A percentile compares a stretch with the other conserved stretches of the same genome.
Conservation (phyloP, 92 coral and sea anemone genomes). For the Muricea muricata region DNA sequence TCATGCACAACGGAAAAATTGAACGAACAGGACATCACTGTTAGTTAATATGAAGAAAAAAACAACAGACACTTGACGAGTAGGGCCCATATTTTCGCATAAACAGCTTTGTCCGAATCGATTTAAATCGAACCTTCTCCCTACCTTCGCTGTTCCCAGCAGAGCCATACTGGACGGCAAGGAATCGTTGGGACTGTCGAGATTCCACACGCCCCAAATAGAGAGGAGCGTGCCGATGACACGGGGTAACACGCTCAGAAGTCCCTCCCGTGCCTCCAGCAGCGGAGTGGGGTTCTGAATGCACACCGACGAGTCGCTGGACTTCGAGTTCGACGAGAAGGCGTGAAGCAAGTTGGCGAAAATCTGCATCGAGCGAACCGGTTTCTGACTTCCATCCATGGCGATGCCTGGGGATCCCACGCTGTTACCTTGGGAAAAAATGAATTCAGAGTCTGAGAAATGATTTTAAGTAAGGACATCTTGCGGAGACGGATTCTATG, state of each 20-base stretch:
- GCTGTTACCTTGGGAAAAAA: not conserved
- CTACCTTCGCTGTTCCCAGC: slow-evolving; percentile 92
- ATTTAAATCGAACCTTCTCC: too few species aligned
- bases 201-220: slow-evolving; percentile 92
- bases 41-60: too few species aligned
- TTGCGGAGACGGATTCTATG: too few species aligned
- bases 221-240: slow-evolving; percentile 79
- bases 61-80: too few species aligned
- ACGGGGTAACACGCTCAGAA: slow-evolving; percentile 84
- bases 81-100: too few species aligned
- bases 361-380: slow-evolving; percentile 85
- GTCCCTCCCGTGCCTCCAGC: slow-evolving; percentile 89
- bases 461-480: too few species aligned
- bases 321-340: slow-evolving; percentile 85
- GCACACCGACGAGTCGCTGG: slow-evolving; percentile 69
- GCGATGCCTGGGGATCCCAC: not conserved
- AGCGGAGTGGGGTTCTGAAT: slow-evolving; percentile 83
- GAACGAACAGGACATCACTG: too few species aligned
- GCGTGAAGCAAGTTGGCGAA: slow-evolving; percentile 96
- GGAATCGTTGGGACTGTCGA: slow-evolving; percentile 72
- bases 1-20: too few species aligned
- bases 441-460: too few species aligned
- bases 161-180: slow-evolving; percentile 81
- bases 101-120: too few species aligned
- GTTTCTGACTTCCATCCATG: slow-evolving; percentile 46